Percentiles rank a stretch among this genome's conserved stretches.
Conservation (phyloP, 2,797 vertebrate genomes). For the Tapirus indicus region DNA sequence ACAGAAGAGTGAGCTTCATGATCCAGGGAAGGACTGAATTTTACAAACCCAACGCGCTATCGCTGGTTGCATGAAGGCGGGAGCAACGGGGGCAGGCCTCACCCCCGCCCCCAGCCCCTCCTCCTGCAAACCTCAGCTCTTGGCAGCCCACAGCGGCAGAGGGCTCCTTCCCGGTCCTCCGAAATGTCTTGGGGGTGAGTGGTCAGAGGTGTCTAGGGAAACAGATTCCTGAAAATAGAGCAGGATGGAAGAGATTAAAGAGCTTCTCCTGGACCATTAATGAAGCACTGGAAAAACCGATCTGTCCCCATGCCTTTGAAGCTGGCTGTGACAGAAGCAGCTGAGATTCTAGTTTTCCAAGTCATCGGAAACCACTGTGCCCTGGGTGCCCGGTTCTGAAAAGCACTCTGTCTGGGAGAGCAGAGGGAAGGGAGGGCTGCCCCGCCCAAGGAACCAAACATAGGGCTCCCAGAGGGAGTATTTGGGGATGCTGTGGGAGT, state of each 20-base stretch:
- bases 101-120: rapidly evolving
- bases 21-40: background rate
- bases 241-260: conserved; percentile 76
- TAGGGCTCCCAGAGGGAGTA: conserved; percentile 77
- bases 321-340: conserved; percentile 77
- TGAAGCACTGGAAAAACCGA: conserved; percentile 78
- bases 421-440: conserved; percentile 59
- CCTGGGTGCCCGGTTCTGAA: conserved; percentile 78
- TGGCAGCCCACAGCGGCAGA: background rate
- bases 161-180: background rate
- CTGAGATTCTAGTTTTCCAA: conserved; percentile 81
- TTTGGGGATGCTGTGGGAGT: background rate
- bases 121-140: background rate
- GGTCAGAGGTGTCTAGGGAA: conserved; percentile 60
- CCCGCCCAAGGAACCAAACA: conserved; percentile 66
- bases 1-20: rapidly evolving
- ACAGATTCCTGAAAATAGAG: conserved; percentile 74
- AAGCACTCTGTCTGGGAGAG: conserved; percentile 77
- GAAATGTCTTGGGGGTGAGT: too few relatives aligned
- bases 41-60: rapidly evolving
- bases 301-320: conserved; percentile 77
- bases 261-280: conserved; percentile 71
- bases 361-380: conserved; percentile 77
- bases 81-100: rapidly evolving
- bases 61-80: background rate